Evolutionary conservation across 2,888 invertebrate species (phyloP).

Genomic region (Galerucella pusilla): DNA sequence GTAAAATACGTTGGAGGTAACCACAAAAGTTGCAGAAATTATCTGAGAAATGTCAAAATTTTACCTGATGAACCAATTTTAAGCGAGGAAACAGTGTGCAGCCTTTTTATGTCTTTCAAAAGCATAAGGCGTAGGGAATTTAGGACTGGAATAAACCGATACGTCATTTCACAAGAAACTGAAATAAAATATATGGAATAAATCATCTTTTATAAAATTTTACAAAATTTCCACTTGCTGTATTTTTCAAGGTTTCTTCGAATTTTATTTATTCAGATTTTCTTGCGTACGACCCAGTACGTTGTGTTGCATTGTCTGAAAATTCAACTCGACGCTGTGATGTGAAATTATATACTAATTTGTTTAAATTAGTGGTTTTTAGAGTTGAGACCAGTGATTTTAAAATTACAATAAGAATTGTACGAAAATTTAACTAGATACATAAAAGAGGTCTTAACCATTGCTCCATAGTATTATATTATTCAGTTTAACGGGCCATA

Average conservation of each 20-base stretch:
- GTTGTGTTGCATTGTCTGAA: slow-evolving; percentile 5
- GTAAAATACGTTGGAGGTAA: too few species aligned
- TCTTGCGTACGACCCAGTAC: background rate
- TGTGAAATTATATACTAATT: slow-evolving; percentile 13
- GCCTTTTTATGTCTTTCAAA: too few species aligned
- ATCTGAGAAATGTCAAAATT: too few species aligned
- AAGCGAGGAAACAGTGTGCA: too few species aligned
- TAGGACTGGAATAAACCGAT: too few species aligned
- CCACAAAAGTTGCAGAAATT: too few species aligned
- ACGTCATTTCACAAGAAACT: too few species aligned
- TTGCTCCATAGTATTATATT: slow-evolving; percentile 1
- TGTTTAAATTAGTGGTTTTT: slow-evolving; percentile 8
- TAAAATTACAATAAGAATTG: slow-evolving; percentile 4
- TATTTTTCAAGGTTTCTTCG: background rate
- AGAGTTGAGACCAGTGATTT: slow-evolving; percentile 2
- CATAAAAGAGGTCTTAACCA: background rate
- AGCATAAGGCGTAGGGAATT: too few species aligned
- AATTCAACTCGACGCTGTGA: background rate
- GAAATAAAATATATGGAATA: too few species aligned
- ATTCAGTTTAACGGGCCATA: slow-evolving; percentile 1
- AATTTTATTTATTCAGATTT: background rate
- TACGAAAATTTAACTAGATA: background rate
- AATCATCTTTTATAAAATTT: too few species aligned
- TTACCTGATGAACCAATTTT: too few species aligned
- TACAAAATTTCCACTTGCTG: background rate